phyloP scores from a whole-genome alignment of 2,888 invertebrate species.

The Eupelmus urozonus region DNA sequence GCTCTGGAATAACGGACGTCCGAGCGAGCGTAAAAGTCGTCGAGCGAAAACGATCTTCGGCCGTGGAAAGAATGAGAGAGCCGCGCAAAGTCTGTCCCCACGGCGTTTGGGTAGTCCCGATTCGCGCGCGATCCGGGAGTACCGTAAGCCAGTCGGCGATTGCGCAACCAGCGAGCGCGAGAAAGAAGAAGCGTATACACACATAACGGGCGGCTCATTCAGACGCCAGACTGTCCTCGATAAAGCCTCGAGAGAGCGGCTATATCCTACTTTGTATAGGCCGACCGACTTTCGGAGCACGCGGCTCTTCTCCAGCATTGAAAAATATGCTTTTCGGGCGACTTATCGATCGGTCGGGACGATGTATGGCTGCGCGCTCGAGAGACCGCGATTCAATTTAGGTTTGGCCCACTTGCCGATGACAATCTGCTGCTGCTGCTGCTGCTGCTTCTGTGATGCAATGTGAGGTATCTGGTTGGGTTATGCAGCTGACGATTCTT shows the following conservation, averaged over 20 bases:
- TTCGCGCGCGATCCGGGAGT: neutral
- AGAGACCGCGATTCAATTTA: slow-evolving; percentile 9
- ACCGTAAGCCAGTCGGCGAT: slow-evolving; percentile 26
- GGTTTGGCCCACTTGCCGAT: slow-evolving; percentile 28
- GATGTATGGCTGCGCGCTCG: too few species aligned
- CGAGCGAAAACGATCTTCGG: slow-evolving; percentile 39
- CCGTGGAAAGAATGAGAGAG: too few species aligned
- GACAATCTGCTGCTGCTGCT: neutral
- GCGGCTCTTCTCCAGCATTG: slow-evolving; percentile 1
- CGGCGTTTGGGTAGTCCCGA: neutral
- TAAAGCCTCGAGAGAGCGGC: slow-evolving; percentile 16
- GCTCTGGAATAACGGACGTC: neutral
- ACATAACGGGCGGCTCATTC: slow-evolving; percentile 41
- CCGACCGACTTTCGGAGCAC: slow-evolving; percentile 31
- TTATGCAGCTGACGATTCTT: slow-evolving; percentile 3
- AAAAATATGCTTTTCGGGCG: slow-evolving; percentile 14
- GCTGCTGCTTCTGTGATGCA: slow-evolving; percentile 30
- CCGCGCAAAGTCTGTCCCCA: too few species aligned
- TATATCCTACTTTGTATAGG: slow-evolving; percentile 29
- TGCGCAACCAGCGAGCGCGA: slow-evolving; percentile 35
- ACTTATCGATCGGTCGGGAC: neutral
- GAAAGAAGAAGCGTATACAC: neutral
- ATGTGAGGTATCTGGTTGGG: slow-evolving; percentile 46
- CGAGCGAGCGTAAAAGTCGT: slow-evolving; percentile 53
- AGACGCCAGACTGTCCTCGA: slow-evolving; percentile 42